A percentile compares a stretch with the other conserved stretches of the same genome.
These are phyloP conservation scores for Philaethria dido DNA, from an alignment of 2,888 invertebrate genomes.

Conservation along the genomic window DNA sequence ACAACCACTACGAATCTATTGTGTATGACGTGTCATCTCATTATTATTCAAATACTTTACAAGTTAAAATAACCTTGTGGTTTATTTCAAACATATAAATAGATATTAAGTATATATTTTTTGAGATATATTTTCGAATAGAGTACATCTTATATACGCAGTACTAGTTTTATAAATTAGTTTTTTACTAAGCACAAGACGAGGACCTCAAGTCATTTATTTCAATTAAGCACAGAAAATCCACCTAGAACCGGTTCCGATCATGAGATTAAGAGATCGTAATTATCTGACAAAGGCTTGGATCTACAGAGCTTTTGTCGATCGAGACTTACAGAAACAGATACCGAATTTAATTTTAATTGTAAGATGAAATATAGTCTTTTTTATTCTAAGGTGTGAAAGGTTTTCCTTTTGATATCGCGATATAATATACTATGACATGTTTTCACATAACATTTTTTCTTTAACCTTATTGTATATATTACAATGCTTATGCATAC, in stretches of 20 bases:
- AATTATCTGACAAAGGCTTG: constrained; percentile 34
- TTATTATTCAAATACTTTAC: neutral
- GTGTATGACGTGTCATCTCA: neutral
- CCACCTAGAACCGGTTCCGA: constrained; percentile 35
- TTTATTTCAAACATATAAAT: neutral
- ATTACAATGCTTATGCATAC: neutral
- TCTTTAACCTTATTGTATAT: neutral
- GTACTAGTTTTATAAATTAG: neutral
- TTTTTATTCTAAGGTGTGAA: neutral
- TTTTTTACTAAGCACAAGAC: constrained; percentile 8
- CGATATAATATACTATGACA: neutral
- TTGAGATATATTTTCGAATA: neutral
- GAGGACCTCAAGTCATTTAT: constrained; percentile 33
- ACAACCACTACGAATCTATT: neutral
- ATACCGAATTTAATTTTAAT: neutral
- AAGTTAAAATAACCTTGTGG: neutral
- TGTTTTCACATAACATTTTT: neutral
- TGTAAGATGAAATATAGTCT: neutral
- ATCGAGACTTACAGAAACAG: constrained; percentile 21
- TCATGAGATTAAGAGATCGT: constrained; percentile 32
- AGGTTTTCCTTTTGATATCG: neutral
- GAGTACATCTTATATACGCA: neutral
- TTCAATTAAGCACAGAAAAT: constrained; percentile 35
- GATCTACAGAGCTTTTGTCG: constrained; percentile 21
- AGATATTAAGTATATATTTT: neutral